Conservation (phyloP, 1,140 invertebrate species). For the Drosophila jambulina region DNA sequence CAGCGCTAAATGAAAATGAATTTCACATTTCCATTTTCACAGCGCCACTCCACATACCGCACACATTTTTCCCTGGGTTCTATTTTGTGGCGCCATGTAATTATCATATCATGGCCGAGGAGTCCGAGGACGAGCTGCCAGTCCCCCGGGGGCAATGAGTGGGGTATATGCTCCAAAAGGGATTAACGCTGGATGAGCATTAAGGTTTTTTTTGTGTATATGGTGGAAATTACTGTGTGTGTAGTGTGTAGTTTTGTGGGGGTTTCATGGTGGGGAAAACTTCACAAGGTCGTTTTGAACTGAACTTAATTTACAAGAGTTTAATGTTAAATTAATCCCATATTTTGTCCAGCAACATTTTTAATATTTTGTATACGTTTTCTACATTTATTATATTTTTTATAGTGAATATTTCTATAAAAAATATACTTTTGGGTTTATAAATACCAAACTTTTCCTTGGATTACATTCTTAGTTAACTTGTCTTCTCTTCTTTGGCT, state of each 20-base stretch:
- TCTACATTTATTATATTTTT: too few species aligned
- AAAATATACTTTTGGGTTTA: not conserved
- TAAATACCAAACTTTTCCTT: not conserved
- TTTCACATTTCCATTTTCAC: slow-evolving; percentile 72
- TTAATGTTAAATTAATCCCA: not conserved
- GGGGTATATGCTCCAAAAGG: slow-evolving; percentile 50
- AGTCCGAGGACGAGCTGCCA: slow-evolving; percentile 24
- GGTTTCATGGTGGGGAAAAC: not conserved
- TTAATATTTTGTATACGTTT: not conserved
- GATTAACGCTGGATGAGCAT: slow-evolving; percentile 36
- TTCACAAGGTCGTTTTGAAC: not conserved
- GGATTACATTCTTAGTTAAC: not conserved
- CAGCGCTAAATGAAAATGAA: slow-evolving; percentile 66
- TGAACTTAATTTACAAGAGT: not conserved
- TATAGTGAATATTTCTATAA: not conserved
- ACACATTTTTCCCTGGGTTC: slow-evolving; percentile 31
- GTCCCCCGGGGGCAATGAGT: slow-evolving; percentile 68
- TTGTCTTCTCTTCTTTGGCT: not conserved
- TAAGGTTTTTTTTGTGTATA: not conserved
- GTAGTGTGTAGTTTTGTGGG: not conserved
- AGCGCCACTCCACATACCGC: not conserved
- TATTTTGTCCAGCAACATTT: not conserved
- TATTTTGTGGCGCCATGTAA: slow-evolving; percentile 72
- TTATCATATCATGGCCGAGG: slow-evolving; percentile 71
- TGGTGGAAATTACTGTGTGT: slow-evolving; percentile 11